A percentile compares a stretch with the other conserved stretches of the same genome.
Conservation (phyloP, 2,113 vertebrate genomes). For the Eulacestoma nigropectus region DNA sequence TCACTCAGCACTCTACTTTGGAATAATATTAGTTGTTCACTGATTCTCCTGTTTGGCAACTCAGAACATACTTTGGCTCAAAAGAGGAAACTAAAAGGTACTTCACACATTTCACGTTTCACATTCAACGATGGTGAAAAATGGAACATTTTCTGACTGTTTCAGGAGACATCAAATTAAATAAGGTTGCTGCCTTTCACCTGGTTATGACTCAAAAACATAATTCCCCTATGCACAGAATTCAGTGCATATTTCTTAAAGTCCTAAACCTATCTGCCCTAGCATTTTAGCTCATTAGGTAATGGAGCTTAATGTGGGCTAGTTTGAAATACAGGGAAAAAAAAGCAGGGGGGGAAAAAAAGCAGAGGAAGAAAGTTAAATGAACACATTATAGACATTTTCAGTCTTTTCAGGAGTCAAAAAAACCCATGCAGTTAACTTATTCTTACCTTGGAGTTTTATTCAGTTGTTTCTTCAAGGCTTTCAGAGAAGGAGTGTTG, state of each 20-base stretch:
- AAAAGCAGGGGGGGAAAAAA: rapidly evolving
- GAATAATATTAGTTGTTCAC: background rate
- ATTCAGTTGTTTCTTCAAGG: background rate
- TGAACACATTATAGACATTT: background rate
- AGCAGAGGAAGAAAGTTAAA: background rate
- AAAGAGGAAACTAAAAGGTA: background rate
- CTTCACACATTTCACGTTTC: background rate
- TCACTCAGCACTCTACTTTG: background rate
- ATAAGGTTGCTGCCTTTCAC: background rate
- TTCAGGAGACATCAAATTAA: background rate
- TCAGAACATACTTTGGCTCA: background rate
- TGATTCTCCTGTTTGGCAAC: background rate
- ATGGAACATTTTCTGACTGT: background rate
- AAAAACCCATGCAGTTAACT: background rate
- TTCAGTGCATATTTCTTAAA: background rate
- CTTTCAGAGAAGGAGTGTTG: background rate
- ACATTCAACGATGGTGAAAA: background rate
- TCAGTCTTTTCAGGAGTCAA: background rate
- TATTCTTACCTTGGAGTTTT: background rate
- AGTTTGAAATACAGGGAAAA: background rate
- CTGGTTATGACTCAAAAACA: background rate
- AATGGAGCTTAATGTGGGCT: background rate
- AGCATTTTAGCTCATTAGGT: background rate
- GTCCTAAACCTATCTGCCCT: background rate
- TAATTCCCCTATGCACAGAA: background rate